Conservation (phyloP, 2,888 invertebrate species). For the Platypus cylindrus region DNA sequence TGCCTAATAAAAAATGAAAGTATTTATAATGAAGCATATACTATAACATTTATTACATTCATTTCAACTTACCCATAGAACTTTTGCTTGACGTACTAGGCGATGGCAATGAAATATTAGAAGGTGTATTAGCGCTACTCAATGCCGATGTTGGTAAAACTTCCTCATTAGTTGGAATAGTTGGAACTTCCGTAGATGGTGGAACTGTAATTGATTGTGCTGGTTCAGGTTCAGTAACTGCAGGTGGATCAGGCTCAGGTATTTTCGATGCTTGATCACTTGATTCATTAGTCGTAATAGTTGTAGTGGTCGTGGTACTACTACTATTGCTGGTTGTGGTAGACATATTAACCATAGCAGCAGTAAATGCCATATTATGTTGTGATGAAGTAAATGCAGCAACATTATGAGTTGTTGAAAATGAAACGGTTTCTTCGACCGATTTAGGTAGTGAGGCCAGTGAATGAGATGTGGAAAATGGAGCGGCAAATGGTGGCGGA, state of each 20-base stretch:
- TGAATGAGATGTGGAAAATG: constrained; percentile 42
- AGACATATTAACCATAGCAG: constrained; percentile 62
- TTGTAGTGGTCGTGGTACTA: constrained; percentile 10
- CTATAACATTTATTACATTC: not conserved
- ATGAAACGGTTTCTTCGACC: constrained; percentile 38
- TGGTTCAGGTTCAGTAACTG: constrained; percentile 8
- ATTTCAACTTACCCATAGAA: constrained; percentile 31
- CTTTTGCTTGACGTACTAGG: constrained; percentile 31
- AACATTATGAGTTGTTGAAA: constrained; percentile 47
- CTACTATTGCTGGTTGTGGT: constrained; percentile 12
- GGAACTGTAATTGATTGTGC: constrained; percentile 2
- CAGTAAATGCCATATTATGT: constrained; percentile 69
- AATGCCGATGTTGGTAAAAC: constrained; percentile 22
- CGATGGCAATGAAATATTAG: constrained; percentile 30
- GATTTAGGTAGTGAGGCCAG: constrained; percentile 45
- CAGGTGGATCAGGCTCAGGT: too few species aligned
- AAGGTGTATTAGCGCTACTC: constrained; percentile 24
- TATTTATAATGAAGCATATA: too few species aligned
- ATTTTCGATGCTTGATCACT: constrained; percentile 3
- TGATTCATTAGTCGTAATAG: constrained; percentile 1
- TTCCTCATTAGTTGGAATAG: constrained; percentile 17
- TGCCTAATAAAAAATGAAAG: constrained; percentile 29
- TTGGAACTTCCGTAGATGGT: constrained; percentile 10
- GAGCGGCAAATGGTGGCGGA: constrained; percentile 45
- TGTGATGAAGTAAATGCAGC: constrained; percentile 74